A percentile compares a stretch with the other conserved stretches of the same genome.
Conservation (phyloP, 1,140 invertebrate species). For the Bombus pyrosoma region DNA sequence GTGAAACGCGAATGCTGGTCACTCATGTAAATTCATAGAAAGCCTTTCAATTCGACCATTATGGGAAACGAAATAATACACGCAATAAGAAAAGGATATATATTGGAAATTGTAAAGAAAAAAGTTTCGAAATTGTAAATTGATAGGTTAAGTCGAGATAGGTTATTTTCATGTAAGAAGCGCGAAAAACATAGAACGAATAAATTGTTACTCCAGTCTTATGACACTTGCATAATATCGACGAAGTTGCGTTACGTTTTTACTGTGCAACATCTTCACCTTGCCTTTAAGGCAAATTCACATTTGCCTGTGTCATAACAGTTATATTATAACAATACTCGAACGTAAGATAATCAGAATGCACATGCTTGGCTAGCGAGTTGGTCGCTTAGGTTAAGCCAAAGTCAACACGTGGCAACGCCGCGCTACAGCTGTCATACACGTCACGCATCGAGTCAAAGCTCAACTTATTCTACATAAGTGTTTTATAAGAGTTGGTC, state of each 20-base stretch:
- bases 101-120: not conserved
- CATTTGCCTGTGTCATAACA: not conserved
- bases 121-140: not conserved
- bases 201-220: slow-evolving; percentile 34
- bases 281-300: slow-evolving; percentile 6
- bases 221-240: slow-evolving; percentile 45
- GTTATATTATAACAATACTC: slow-evolving; percentile 16
- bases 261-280: not conserved
- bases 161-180: not conserved
- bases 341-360: slow-evolving; percentile 48
- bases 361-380: slow-evolving; percentile 33
- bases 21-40: not conserved
- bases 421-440: slow-evolving; percentile 57
- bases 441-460: slow-evolving; percentile 63
- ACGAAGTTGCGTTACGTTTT: slow-evolving; percentile 18
- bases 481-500: slow-evolving; percentile 29
- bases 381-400: slow-evolving; percentile 49
- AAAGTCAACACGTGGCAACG: slow-evolving; percentile 61
- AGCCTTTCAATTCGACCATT: not conserved
- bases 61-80: not conserved
- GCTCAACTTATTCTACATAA: slow-evolving; percentile 45
- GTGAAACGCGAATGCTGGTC: slow-evolving; percentile 33
- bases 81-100: not conserved
- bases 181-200: not conserved
- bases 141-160: not conserved